Evolutionary conservation across 2,113 vertebrate species (phyloP), one percentile per base, ranked within the genome.

Genomic region (Gasterosteus aculeatus): DNA sequence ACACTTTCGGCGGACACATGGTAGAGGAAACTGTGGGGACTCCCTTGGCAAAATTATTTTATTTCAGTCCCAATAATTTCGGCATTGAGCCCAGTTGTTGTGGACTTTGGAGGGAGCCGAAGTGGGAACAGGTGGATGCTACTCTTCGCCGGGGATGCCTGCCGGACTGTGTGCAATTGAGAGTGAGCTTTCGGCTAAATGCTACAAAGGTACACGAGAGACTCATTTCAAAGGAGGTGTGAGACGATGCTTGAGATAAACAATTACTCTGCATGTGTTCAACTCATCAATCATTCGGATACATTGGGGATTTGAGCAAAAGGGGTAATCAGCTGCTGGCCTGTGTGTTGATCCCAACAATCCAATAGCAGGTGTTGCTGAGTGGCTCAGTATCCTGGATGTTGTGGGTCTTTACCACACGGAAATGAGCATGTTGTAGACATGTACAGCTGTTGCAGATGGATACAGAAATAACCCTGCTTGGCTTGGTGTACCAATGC

Each of bases 351-450:
- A 80, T 80, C 85, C 80, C 79, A 11, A 46, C 61, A 90, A 81
- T 87, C 82, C 85, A 73, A 78, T 59, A 81, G 89, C 92, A 91
- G 91, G 91, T 93, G 89, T 72, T 73, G 77, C 44, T 66, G 61
- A 77, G 72, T 78, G 71, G 84, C 78, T 85, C 71, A 60, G 66
- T 69, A 84, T 79, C 67, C 73, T 63, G 66, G 79, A 58, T 81
- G 81, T 85, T 88, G 77, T 69, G 62, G 42, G 72, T 77, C 85
- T 86, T 86, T 64, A 77, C 81, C 67, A 79, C 59, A 83, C 65
- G 83, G 83, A 88, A 92, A 82, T 83, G 72, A 89, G 77, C 70
- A 51, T 69, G 80, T 80, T 65, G 46, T 74, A 75, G 46, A 84
- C 62, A 84, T 69, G 78, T 60, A 79, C 88, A 90, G 87, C 89